Conservation (phyloP, 2,888 invertebrate species). For the Octodonta nipae region DNA sequence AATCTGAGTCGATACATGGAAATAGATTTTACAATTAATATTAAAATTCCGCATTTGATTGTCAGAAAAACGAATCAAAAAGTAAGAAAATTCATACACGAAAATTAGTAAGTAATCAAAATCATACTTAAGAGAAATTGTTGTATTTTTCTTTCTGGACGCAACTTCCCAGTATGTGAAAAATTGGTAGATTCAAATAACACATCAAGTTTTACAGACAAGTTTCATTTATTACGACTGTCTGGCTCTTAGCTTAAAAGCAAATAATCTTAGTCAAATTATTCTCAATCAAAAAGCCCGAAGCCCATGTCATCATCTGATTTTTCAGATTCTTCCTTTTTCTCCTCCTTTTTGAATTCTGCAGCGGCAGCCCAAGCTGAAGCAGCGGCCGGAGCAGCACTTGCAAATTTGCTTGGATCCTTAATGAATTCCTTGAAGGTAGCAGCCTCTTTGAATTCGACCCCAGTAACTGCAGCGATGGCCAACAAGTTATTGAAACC, state of each 20-base stretch:
- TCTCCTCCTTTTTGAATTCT: constrained; percentile 49
- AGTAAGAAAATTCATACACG: too few relatives aligned
- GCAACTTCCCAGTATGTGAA: too few relatives aligned
- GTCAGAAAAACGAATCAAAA: too few relatives aligned
- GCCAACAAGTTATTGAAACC: constrained; percentile 97
- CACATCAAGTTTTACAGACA: too few relatives aligned
- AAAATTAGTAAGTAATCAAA: too few relatives aligned
- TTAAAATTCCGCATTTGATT: too few relatives aligned
- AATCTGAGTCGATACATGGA: too few relatives aligned
- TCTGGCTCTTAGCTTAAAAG: background rate
- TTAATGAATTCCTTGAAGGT: constrained; percentile 87
- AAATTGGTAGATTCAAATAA: too few relatives aligned
- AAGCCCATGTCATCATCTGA: constrained; percentile 96
- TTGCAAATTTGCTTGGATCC: constrained; percentile 90
- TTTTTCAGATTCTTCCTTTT: constrained; percentile 72
- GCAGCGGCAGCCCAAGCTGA: constrained; percentile 41
- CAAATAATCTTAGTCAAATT: background rate
- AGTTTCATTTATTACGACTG: background rate
- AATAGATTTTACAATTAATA: too few relatives aligned
- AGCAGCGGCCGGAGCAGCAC: constrained; percentile 45
- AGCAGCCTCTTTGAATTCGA: constrained; percentile 86
- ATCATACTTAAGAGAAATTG: too few relatives aligned
- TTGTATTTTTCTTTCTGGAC: too few relatives aligned
- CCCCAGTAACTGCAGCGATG: constrained; percentile 88
- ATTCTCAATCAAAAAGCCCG: constrained; percentile 73